Percentiles rank a stretch among this genome's conserved stretches.
phyloP scores from a whole-genome alignment of 1,140 invertebrate genomes.

The Ips nitidus region DNA sequence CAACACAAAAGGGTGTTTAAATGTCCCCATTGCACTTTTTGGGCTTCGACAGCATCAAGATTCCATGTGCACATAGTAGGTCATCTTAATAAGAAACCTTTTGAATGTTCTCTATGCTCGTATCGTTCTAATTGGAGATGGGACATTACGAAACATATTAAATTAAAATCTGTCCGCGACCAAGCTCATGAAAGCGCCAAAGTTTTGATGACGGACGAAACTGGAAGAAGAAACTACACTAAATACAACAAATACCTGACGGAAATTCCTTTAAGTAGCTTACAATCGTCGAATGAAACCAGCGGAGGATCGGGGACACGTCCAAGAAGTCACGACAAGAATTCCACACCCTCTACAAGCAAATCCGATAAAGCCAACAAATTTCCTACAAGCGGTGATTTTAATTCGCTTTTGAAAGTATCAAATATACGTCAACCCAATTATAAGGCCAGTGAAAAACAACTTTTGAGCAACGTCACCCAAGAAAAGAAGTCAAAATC shows the following conservation, averaged over 20 bases:
- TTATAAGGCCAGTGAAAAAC: slow-evolving; percentile 45
- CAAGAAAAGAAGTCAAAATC: slow-evolving; percentile 43
- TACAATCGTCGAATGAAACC: slow-evolving; percentile 46
- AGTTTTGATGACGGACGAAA: slow-evolving; percentile 88
- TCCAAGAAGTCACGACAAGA: slow-evolving; percentile 41
- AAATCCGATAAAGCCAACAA: slow-evolving; percentile 55
- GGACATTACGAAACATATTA: slow-evolving; percentile 95
- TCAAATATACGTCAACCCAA: slow-evolving; percentile 40
- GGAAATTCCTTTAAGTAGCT: slow-evolving; percentile 59
- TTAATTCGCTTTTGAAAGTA: slow-evolving; percentile 42
- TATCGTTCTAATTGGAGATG: slow-evolving; percentile 94
- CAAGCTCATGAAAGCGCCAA: slow-evolving; percentile 73
- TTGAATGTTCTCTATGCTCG: slow-evolving; percentile 91
- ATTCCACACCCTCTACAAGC: slow-evolving; percentile 44
- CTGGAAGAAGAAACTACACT: slow-evolving; percentile 85
- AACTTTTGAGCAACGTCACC: slow-evolving; percentile 37
- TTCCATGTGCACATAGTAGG: slow-evolving; percentile 93
- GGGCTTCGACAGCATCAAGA: slow-evolving; percentile 86
- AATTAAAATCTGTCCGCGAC: slow-evolving; percentile 82
- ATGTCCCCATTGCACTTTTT: slow-evolving; percentile 87
- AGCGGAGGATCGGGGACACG: slow-evolving; percentile 50
- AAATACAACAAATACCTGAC: slow-evolving; percentile 89
- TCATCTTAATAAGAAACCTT: slow-evolving; percentile 89
- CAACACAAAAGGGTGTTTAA: slow-evolving; percentile 69
- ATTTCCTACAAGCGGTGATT: slow-evolving; percentile 48